These are phyloP conservation scores for Uria aalge DNA, from an alignment of 2,113 vertebrate species.

Conservation along the genomic window DNA sequence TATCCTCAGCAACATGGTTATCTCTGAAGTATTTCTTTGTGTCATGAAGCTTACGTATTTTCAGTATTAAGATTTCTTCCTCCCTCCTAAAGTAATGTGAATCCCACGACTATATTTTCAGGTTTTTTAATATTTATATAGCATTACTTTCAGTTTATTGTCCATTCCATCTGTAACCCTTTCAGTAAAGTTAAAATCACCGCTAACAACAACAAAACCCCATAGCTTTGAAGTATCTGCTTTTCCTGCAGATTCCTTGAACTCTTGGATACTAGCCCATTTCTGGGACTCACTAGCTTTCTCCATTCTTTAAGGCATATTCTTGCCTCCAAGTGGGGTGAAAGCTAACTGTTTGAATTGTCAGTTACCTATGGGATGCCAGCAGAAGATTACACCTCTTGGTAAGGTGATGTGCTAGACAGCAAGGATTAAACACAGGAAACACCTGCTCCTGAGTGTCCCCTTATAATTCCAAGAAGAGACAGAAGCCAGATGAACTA, in stretches of 20 bases:
- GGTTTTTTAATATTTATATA: background rate
- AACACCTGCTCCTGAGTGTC: background rate
- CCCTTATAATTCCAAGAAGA: background rate
- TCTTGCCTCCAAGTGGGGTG: background rate
- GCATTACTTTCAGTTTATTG: background rate
- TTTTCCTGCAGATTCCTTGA: background rate
- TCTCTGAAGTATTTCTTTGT: background rate
- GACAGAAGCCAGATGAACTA: background rate
- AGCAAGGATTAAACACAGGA: background rate
- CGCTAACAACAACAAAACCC: background rate
- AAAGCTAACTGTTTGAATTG: background rate
- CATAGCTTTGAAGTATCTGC: background rate
- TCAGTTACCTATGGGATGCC: background rate
- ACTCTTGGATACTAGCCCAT: background rate
- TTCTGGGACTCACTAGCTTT: background rate
- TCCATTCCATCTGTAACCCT: background rate
- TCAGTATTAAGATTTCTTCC: background rate
- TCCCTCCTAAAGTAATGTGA: background rate
- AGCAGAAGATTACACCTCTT: background rate
- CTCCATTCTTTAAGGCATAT: background rate
- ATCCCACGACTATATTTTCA: background rate
- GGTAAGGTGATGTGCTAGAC: background rate
- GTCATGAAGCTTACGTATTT: background rate
- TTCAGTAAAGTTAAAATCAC: background rate
- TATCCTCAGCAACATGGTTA: accelerated